Percentiles rank a stretch among this genome's conserved stretches.
Conservation (phyloP, 2,888 invertebrate species). For the Cryptocephalus moraei region DNA sequence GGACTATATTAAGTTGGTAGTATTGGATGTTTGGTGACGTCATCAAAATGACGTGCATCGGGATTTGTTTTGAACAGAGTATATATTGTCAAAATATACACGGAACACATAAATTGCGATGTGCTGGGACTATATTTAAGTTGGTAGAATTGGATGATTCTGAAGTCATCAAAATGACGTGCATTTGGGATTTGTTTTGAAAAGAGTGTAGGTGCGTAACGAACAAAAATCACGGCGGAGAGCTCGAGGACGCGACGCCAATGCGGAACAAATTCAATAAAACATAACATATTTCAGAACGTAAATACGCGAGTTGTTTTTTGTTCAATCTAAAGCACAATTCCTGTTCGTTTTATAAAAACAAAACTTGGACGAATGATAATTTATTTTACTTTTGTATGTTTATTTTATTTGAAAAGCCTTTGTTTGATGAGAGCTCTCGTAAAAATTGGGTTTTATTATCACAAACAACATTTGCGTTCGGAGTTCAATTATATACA, state of each 20-base stretch:
- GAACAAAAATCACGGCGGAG: too few relatives aligned
- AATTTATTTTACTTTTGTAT: slow-evolving; percentile 35
- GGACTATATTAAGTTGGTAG: too few relatives aligned
- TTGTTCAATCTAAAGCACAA: slow-evolving; percentile 26
- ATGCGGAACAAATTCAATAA: slow-evolving; percentile 26
- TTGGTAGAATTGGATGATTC: too few relatives aligned
- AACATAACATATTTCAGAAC: slow-evolving; percentile 25
- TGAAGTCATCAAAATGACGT: too few relatives aligned
- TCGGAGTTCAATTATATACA: slow-evolving; percentile 20
- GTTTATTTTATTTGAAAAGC: slow-evolving; percentile 31
- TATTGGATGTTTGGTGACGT: too few relatives aligned
- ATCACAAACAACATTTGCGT: slow-evolving; percentile 39
- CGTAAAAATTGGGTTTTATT: slow-evolving; percentile 40
- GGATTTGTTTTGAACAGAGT: too few relatives aligned
- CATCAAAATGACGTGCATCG: too few relatives aligned
- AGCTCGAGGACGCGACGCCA: not conserved
- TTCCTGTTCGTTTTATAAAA: slow-evolving; percentile 31
- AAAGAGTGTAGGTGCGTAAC: too few relatives aligned
- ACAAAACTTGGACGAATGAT: slow-evolving; percentile 32
- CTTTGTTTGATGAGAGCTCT: slow-evolving; percentile 35
- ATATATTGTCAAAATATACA: too few relatives aligned
- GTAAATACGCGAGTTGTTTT: slow-evolving; percentile 23
- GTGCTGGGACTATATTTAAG: too few relatives aligned
- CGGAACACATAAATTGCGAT: too few relatives aligned
- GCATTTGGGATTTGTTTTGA: too few relatives aligned